phyloP scores from a whole-genome alignment of 2,797 vertebrate genomes.

The Aplochiton taeniatus region DNA sequence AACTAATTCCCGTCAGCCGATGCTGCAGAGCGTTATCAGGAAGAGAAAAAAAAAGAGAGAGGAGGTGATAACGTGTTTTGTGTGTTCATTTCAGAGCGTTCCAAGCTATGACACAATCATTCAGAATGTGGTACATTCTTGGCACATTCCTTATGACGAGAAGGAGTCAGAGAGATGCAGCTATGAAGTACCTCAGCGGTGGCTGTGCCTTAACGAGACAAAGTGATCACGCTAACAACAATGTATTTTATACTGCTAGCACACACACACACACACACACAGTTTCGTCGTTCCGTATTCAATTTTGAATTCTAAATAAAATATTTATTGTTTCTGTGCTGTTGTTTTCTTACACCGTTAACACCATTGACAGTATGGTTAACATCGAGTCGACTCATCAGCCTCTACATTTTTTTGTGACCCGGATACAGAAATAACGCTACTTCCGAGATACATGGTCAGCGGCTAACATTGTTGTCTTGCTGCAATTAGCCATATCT shows the following conservation, averaged over 20 bases:
- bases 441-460: conserved; percentile 6
- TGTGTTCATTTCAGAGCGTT: conserved; percentile 71
- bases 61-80: conserved; percentile 1
- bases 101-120: conserved; percentile 84
- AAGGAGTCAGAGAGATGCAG: conserved; percentile 76
- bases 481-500: conserved; percentile 16
- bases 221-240: conserved; percentile 8
- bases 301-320: not conserved
- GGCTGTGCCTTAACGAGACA: conserved; percentile 83
- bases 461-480: conserved; percentile 4
- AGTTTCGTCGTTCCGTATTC: not conserved
- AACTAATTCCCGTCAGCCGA: not conserved
- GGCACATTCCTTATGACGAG: conserved; percentile 94
- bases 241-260: not conserved
- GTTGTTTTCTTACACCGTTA: not conserved
- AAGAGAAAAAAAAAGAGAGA: not conserved
- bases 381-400: no score
- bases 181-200: conserved; percentile 85
- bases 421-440: conserved; percentile 2
- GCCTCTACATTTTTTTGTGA: not conserved
- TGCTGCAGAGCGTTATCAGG: not conserved
- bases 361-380: no score
- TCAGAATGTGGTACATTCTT: conserved; percentile 83
- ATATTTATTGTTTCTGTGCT: conserved; percentile 1
- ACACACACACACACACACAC: no score